Conservation (phyloP, 2,888 invertebrate genomes). For the Sarcophaga caerulescens region DNA sequence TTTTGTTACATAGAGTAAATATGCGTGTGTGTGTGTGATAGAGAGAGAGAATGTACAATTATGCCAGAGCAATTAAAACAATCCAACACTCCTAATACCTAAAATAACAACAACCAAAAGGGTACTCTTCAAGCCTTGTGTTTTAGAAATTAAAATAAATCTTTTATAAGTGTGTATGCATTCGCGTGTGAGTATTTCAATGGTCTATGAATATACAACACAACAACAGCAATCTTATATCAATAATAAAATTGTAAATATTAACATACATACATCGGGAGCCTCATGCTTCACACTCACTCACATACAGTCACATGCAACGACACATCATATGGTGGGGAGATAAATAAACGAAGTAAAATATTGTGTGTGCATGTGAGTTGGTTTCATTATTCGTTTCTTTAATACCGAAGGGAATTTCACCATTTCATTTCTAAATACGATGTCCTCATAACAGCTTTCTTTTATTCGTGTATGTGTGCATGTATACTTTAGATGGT, state of each 20-base stretch:
- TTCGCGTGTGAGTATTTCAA: not conserved
- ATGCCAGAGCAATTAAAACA: not conserved
- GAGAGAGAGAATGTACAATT: not conserved
- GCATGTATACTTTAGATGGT: slow-evolving; percentile 2
- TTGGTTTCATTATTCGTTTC: slow-evolving; percentile 21
- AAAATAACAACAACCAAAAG: not conserved
- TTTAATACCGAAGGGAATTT: slow-evolving; percentile 67
- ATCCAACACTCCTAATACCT: not conserved
- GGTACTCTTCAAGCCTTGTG: not conserved
- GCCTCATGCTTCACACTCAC: not conserved
- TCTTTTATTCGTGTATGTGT: not conserved
- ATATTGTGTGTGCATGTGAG: not conserved
- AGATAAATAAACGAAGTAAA: slow-evolving; percentile 58
- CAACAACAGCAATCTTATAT: slow-evolving; percentile 4
- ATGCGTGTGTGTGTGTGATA: not conserved
- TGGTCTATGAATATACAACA: not conserved
- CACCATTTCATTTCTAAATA: slow-evolving; percentile 62
- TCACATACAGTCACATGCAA: not conserved
- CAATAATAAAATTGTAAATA: slow-evolving; percentile 59
- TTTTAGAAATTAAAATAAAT: not conserved
- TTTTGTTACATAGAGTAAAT: too few relatives aligned
- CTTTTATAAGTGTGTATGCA: not conserved
- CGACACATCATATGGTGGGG: slow-evolving; percentile 21
- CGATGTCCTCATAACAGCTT: slow-evolving; percentile 43
- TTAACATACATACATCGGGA: slow-evolving; percentile 43